phyloP scores from a whole-genome alignment of 1,140 invertebrate genomes.

The Bradysia coprophila region DNA sequence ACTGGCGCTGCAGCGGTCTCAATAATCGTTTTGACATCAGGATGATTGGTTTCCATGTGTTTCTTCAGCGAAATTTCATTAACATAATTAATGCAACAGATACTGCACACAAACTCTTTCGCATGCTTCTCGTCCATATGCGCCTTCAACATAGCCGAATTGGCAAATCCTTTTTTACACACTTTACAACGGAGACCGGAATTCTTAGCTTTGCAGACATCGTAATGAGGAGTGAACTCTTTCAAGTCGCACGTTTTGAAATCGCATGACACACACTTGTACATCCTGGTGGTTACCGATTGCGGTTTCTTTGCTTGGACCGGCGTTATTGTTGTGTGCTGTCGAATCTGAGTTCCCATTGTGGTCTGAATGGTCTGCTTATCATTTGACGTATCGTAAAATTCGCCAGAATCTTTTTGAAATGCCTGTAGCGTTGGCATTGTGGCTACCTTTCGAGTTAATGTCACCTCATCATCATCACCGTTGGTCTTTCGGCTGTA shows the following conservation, averaged over 20 bases:
- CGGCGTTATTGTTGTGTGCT: conserved; percentile 12
- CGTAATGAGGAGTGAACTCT: conserved; percentile 21
- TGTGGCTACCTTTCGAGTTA: not conserved
- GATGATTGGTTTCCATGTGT: conserved; percentile 22
- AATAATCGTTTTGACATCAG: conserved; percentile 1
- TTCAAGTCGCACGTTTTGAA: conserved; percentile 24
- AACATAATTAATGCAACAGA: conserved; percentile 22
- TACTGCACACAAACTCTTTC: conserved; percentile 15
- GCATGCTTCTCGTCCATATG: conserved; percentile 19
- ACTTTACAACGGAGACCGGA: conserved; percentile 21
- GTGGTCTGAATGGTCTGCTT: not conserved
- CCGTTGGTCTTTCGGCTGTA: not conserved
- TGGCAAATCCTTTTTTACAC: conserved; percentile 21
- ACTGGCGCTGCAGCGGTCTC: not conserved
- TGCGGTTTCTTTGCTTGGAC: conserved; percentile 12
- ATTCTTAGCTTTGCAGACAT: conserved; percentile 22
- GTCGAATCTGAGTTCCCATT: conserved; percentile 3
- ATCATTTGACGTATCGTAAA: not conserved
- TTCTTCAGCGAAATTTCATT: conserved; percentile 19
- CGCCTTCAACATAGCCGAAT: conserved; percentile 20
- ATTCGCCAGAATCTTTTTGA: not conserved
- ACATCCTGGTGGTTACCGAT: conserved; percentile 14
- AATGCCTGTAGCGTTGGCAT: not conserved
- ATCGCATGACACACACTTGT: conserved; percentile 23
- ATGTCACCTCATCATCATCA: not conserved